Percentiles rank a stretch among this genome's conserved stretches.
phyloP scores from a whole-genome alignment of 1,140 invertebrate species.

The Eufriesea mexicana region DNA sequence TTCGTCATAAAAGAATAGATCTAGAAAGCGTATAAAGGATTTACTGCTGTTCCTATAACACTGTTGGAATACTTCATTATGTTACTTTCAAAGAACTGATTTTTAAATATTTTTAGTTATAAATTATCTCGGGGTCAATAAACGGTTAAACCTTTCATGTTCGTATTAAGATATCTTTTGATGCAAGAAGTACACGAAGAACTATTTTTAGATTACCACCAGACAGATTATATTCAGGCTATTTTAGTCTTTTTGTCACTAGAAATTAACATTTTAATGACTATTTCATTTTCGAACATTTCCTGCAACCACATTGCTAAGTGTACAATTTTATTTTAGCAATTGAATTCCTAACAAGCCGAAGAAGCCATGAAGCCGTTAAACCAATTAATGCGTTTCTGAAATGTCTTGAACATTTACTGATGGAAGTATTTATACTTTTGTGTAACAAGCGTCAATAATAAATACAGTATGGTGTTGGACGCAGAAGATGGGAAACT shows the following conservation, averaged over 20 bases:
- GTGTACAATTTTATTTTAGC: not conserved
- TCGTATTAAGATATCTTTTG: not conserved
- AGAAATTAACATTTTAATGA: not conserved
- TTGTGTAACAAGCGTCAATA: not conserved
- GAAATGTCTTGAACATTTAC: not conserved
- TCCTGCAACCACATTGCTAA: not conserved
- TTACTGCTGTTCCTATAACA: too few species aligned
- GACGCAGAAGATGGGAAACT: not conserved
- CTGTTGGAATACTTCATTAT: too few species aligned
- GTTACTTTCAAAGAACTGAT: too few species aligned
- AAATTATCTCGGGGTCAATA: too few species aligned
- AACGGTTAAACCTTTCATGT: not conserved
- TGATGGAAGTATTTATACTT: not conserved
- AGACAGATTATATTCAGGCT: not conserved
- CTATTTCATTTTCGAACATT: not conserved
- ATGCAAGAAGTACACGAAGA: not conserved
- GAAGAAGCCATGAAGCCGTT: not conserved
- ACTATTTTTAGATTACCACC: conserved; percentile 7
- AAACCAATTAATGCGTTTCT: not conserved
- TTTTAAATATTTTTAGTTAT: too few species aligned
- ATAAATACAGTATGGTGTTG: not conserved
- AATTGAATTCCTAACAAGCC: not conserved
- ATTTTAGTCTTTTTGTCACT: not conserved
- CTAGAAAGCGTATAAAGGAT: too few species aligned
- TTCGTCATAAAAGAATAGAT: too few species aligned